phyloP scores from a whole-genome alignment of 53 echinoderm and acorn worm species.

The Holothuria leucospilota region DNA sequence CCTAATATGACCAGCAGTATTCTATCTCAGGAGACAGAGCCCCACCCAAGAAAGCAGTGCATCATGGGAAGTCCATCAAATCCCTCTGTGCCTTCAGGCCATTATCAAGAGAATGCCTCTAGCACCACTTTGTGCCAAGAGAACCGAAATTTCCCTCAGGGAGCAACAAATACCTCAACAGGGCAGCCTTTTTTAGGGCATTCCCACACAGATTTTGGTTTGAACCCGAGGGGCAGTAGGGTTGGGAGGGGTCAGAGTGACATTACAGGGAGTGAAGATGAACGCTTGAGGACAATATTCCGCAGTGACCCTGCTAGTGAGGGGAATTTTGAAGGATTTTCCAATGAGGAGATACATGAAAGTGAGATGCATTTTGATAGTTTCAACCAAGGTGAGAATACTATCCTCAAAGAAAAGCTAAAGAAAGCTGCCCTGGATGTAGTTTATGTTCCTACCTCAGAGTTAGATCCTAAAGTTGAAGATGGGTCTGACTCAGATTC shows the following conservation, averaged over 20 bases:
- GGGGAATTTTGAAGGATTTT: slow-evolving; percentile 77
- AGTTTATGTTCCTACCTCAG: slow-evolving; percentile 82
- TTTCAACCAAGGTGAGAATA: slow-evolving; percentile 23
- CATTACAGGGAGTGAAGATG: slow-evolving; percentile 38
- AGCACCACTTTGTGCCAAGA: not conserved
- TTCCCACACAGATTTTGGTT: slow-evolving; percentile 49
- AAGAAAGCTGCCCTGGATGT: slow-evolving; percentile 85
- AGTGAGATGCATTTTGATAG: slow-evolving; percentile 52
- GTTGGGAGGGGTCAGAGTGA: not conserved
- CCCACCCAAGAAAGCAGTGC: not conserved
- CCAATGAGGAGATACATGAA: slow-evolving; percentile 77
- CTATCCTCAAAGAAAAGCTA: slow-evolving; percentile 49
- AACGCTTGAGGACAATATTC: slow-evolving; percentile 24
- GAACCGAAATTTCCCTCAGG: slow-evolving; percentile 41
- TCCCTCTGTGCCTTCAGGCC: not conserved
- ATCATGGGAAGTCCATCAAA: slow-evolving; percentile 2
- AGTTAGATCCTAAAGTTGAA: slow-evolving; percentile 55
- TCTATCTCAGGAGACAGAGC: not conserved
- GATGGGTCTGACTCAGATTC: slow-evolving; percentile 54
- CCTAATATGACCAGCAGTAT: too few species aligned
- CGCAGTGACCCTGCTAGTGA: slow-evolving; percentile 32
- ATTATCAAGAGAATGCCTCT: not conserved
- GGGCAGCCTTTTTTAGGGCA: slow-evolving; percentile 51
- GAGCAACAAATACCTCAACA: slow-evolving; percentile 39
- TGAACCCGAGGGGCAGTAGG: slow-evolving; percentile 28